phyloP scores from a whole-genome alignment of 2,113 vertebrate species.

The Anhinga anhinga region DNA sequence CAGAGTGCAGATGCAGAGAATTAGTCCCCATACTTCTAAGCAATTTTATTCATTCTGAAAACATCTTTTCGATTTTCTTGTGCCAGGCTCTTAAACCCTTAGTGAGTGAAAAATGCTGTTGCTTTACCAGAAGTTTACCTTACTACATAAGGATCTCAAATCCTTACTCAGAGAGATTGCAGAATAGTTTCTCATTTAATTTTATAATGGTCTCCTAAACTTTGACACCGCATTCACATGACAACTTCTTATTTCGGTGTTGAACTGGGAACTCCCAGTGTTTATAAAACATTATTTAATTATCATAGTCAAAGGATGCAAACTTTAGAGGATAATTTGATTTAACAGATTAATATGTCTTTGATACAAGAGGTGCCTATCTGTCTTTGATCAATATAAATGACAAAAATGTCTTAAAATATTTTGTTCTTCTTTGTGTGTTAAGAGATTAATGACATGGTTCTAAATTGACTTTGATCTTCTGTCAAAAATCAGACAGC shows the following conservation, averaged over 20 bases:
- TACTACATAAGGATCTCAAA: neutral
- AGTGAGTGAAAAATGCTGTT: neutral
- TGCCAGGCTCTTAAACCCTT: neutral
- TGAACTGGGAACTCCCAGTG: neutral
- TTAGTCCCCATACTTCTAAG: neutral
- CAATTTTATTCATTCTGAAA: neutral
- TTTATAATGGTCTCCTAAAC: neutral
- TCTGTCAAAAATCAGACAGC: neutral
- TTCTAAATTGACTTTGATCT: neutral
- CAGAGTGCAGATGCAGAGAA: neutral
- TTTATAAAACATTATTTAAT: neutral
- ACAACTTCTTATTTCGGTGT: neutral
- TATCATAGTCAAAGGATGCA: neutral
- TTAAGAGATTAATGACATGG: neutral
- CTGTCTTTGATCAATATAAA: neutral
- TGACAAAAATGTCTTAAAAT: neutral
- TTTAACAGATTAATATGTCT: neutral
- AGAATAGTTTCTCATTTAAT: neutral
- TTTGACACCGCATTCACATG: neutral
- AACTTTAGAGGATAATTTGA: slow-evolving; percentile 17
- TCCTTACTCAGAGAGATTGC: neutral
- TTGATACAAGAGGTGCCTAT: neutral
- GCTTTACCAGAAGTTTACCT: neutral
- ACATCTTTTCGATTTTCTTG: neutral
- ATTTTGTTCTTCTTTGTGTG: neutral